Base-by-base conservation (phyloP, 2,888 invertebrate genomes). In the Gordius sp. region DNA sequence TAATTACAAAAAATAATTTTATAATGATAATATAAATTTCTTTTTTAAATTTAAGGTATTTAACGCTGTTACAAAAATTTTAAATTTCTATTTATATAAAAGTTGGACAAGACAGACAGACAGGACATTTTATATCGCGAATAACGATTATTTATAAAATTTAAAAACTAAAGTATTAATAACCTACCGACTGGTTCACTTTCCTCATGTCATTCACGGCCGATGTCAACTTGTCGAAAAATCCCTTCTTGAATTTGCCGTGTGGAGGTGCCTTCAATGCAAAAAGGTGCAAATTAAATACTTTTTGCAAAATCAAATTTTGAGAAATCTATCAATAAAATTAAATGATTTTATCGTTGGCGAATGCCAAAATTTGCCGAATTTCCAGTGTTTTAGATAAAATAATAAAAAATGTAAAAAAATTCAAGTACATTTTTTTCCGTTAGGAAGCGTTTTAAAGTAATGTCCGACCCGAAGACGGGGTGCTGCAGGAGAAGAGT, bases 261-360 rank as follows among this genome's bases (percentile, higher is more conserved):
- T 54, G 55, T 16, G 25, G 55, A 26, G 55, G 55, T 27, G 55
- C 55, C 28, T 54, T n/a, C n/a, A n/a, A n/a, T n/a, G n/a, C n/a
- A n/a, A n/a, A 33, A 33, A 33, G n/a, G n/a, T 13, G n/a, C n/a
- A 33, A n/a, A 33, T 13, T 13, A 33, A 33, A 33, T 33, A n/a
- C 39, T 33, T 33, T 33, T 33, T 33, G 39, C 39, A 33, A 8
- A 8, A 33, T 8, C n/a, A 13, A 13, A 13, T 8, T 33, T 33
- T n/a, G 39, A 13, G 8, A 33, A 33, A 33, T 33, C n/a, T 33
- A 8, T 33, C 39, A 33, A 33, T 13, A 33, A 33, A 33, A 33
- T 33, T 33, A 33, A 33, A 33, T 13, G 39, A 33, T 13, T 33
- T 13, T 13, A 33, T 33, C n/a, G n/a, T 33, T 13, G 8, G n/a